Evolutionary conservation across 2,113 vertebrate genomes (phyloP), one percentile per base, ranked within the genome.

Genomic region (Narcine bancroftii): DNA sequence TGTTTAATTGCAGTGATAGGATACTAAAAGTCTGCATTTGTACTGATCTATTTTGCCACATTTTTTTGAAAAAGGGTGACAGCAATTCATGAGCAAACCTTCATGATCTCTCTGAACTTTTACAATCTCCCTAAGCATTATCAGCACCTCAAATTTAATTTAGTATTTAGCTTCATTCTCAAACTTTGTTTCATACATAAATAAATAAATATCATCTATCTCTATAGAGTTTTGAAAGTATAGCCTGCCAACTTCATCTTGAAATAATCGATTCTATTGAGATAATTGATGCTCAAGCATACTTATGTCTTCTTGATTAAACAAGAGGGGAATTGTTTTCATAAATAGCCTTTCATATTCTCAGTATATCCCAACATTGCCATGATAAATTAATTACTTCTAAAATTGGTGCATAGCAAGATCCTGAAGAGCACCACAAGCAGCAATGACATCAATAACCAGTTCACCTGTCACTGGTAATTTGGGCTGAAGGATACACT

Each of bases 241-340:
- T 13, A 81, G 9, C 2, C 24, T 81, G 77, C 50, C 42, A 47
- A 50, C 45, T 81, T 50, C 45, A 81, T 81, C 6, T 50, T 53
- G 24, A 81, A 81, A 50, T 50, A 81, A 81, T 81, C 77, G 53
- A 81, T 29, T 81, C 24, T 81, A 81, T 26, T 81, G 50, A 47
- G 76, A 79, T 47, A 11, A 53, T 81, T 81, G 77, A 47, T 81
- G 39, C 33, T 81, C 47, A 81, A 45, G 77, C 45, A 50, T 81
- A 50, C 77, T 50, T 50, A 53, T 26, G 33, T 33, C 47, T 81
- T 81, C 26, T 11, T 47, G 2, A 33, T 47, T 50, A 81, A 81
- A 50, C 47, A 53, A 47, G 42, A 81, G 47, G 33, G 77, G 26
- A 81, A 81, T 81, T 45, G 47, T 26, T 47, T 81, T 81, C 29